Percentiles rank a stretch among this genome's conserved stretches.
Conservation (phyloP, 2,888 invertebrate genomes). For the Halocaridina rubra region DNA sequence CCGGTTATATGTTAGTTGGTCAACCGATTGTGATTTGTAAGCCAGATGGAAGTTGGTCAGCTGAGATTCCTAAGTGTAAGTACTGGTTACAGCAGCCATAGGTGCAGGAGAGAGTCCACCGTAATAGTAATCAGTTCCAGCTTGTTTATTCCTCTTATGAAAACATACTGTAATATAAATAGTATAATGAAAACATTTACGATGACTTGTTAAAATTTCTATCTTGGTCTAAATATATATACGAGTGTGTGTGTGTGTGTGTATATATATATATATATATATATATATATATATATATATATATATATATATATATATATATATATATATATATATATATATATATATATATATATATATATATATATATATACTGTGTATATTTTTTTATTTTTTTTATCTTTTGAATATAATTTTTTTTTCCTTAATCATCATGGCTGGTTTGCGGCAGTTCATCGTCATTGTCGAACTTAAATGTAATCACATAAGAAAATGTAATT, state of each 20-base stretch:
- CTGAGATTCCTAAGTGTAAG: slow-evolving; percentile 78
- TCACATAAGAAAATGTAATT: too few species aligned
- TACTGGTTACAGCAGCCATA: too few species aligned
- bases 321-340: neutral
- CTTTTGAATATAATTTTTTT: too few species aligned
- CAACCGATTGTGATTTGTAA: slow-evolving; percentile 81
- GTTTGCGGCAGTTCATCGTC: too few species aligned
- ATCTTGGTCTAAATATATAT: neutral
- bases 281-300: neutral
- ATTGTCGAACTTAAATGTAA: too few species aligned
- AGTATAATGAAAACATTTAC: too few species aligned
- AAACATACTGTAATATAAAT: too few species aligned
- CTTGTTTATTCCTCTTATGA: too few species aligned
- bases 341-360: neutral
- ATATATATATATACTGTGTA: slow-evolving; percentile 10
- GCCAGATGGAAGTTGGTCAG: slow-evolving; percentile 83
- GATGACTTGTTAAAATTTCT: neutral
- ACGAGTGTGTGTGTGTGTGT: neutral
- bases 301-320: neutral
- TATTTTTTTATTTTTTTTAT: too few species aligned
- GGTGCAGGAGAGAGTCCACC: too few species aligned
- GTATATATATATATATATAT: neutral
- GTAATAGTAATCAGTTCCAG: too few species aligned
- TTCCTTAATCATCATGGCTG: too few species aligned
- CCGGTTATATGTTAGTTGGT: slow-evolving; percentile 82